Evolutionary conservation across 1,140 invertebrate genomes (phyloP), one percentile per base, ranked within the genome.

Genomic region (Amphibalanus amphitrite): DNA sequence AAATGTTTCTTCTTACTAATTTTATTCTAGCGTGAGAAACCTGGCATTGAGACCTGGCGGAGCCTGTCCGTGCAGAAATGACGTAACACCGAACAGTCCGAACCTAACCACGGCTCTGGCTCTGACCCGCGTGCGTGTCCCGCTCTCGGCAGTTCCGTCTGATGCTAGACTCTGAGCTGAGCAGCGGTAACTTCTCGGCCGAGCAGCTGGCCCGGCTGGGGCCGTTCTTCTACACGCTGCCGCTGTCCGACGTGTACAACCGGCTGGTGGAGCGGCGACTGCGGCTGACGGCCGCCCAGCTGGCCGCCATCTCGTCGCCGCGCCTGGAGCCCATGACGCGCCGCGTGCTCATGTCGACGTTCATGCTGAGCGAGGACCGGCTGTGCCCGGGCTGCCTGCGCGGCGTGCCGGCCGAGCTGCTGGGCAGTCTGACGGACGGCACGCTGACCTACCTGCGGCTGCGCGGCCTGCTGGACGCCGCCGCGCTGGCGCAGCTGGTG

Each of bases 181-280:
- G 47, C 17, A 6, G 47, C 47, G 13, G 4, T 13, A 67, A 67
- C 28, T n/a, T 67, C 23, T 20, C 65, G 1, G 28, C 26, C 3
- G 28, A 10, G n/a, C n/a, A 67, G 6, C 8, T 67, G 65, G 8
- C n/a, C 3, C 65, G 65, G 28, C 28, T 67, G 23, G 65, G 65
- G 8, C n/a, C n/a, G 65, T 67, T 67, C 65, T 67, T 67, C 65
- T 67, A 28, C 65, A 67, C 65, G 3, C 28, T 67, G 65, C 65
- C 65, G n/a, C 65, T 67, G 28, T 3, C 8, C 17, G 28, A 28
- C 6, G 28, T 67, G 26, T 67, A 28, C 65, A 23, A 1, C 17
- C 28, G 4, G 65, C 26, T 28, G 23, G n/a, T 8, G 10, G n/a
- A 67, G 65, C 23, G 28, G 8, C 6, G 28, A 0, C 26, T 67